Base-by-base conservation (phyloP, 2,888 invertebrate genomes). In the Lissonota sp. region DNA sequence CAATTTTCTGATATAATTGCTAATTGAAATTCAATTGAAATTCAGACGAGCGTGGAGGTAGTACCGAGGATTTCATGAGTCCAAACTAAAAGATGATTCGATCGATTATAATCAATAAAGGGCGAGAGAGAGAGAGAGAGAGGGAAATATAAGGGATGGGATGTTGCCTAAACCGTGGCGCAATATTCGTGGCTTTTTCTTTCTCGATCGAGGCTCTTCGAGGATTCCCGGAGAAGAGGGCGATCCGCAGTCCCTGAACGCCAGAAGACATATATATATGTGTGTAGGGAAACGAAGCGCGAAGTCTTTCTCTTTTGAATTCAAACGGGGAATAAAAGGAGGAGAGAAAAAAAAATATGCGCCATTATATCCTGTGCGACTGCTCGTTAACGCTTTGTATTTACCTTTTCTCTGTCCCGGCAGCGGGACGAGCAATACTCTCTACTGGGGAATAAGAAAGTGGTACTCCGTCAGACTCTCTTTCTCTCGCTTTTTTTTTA, bases 341-440 rank as follows among this genome's bases (percentile, higher is more conserved):
- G 6, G 26, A 16, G 26, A 40, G 14, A 10, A 6, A 62, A 62
- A 62, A 75, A 75, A 58, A 76, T 73, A 82, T 77, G 64, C 69
- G 77, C 75, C 82, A 82, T 82, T 82, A 82, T 82, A 79, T 82
- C 75, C 71, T 46, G 75, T 79, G 80, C 77, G 80, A 80, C 80
- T 80, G 82, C 82, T 82, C 82, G 82, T 82, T 82, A 82, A 82
- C 82, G 82, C 82, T 82, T 82, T 82, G 82, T 82, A 79, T 82
- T 82, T 82, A 82, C 82, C 78, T 82, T 82, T 79, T 82, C 69
- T 69, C 69, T 53, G 75, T 67, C 62, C 60, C 42, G 72, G 82
- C 57, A 72, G 71, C 66, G 44, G 74, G 71, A 57, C 71, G 82
- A 82, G 82, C 82, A 79, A 51, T 58, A 51, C 14, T 62, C 63